phyloP scores from a whole-genome alignment of 2,888 invertebrate species.

The Pherbina coryleti region DNA sequence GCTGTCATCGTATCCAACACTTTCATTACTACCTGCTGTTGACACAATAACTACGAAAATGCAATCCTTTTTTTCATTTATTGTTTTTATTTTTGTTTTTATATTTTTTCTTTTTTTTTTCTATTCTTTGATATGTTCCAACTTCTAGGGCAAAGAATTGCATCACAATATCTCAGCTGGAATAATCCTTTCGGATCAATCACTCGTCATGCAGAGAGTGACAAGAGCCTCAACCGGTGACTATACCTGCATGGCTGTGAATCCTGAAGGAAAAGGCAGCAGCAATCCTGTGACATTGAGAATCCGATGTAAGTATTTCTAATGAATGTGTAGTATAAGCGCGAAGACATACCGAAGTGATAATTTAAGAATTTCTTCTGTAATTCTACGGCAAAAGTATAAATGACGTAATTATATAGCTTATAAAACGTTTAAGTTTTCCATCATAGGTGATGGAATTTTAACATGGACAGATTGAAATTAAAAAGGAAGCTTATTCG shows the following conservation, averaged over 20 bases:
- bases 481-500: too few relatives aligned
- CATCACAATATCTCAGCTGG: conserved; percentile 86
- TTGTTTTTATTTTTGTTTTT: neutral
- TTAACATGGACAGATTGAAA: too few relatives aligned
- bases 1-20: neutral
- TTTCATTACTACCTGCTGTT: neutral
- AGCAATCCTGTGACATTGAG: conserved; percentile 79
- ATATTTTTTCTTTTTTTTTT: conserved; percentile 11
- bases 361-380: too few relatives aligned
- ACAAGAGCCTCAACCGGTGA: conserved; percentile 86
- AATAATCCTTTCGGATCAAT: conserved; percentile 87
- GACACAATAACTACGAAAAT: neutral
- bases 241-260: conserved; percentile 88
- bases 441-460: too few relatives aligned
- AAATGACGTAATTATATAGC: too few relatives aligned
- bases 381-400: too few relatives aligned
- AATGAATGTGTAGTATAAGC: too few relatives aligned
- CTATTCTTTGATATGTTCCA: neutral
- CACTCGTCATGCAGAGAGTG: conserved; percentile 87
- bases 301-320: conserved; percentile 77
- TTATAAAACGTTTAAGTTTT: too few relatives aligned
- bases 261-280: conserved; percentile 84
- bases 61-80: neutral
- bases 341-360: too few relatives aligned
- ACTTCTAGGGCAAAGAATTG: conserved; percentile 80